Conservation (phyloP, 2,888 invertebrate genomes). For the Phania funesta region DNA sequence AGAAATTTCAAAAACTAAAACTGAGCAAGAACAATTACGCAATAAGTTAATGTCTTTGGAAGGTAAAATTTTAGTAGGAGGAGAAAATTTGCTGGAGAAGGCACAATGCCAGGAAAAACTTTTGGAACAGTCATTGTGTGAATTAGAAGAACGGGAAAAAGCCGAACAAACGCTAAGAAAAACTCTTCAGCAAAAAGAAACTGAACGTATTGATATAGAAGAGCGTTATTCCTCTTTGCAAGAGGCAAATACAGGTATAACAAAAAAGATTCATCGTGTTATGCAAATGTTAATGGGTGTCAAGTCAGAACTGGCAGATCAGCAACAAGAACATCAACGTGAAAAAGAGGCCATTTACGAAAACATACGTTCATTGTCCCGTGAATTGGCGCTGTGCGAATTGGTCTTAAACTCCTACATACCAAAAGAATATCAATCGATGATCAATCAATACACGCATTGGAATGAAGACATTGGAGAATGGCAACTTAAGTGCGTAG, state of each 20-base stretch:
- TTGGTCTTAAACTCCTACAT: slow-evolving; percentile 95
- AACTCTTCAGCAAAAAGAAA: slow-evolving; percentile 93
- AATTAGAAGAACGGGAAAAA: slow-evolving; percentile 88
- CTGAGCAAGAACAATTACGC: slow-evolving; percentile 90
- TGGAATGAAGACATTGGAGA: slow-evolving; percentile 99
- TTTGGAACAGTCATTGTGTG: slow-evolving; percentile 91
- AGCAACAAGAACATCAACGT: slow-evolving; percentile 96
- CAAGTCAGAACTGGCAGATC: slow-evolving; percentile 91
- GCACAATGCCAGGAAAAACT: slow-evolving; percentile 95
- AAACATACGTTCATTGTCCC: slow-evolving; percentile 92
- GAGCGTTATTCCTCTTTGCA: slow-evolving; percentile 96
- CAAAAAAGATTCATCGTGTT: slow-evolving; percentile 94
- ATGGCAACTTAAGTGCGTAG: slow-evolving; percentile 98
- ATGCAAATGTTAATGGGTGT: slow-evolving; percentile 92
- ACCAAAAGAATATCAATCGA: slow-evolving; percentile 94
- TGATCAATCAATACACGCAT: slow-evolving; percentile 94
- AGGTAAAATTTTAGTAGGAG: slow-evolving; percentile 97
- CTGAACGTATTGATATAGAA: slow-evolving; percentile 95
- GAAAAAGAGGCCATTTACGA: slow-evolving; percentile 98
- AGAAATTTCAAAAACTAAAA: slow-evolving; percentile 88
- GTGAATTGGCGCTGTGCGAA: slow-evolving; percentile 95
- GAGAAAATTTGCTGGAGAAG: slow-evolving; percentile 98
- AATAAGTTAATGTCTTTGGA: slow-evolving; percentile 94
- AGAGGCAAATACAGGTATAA: slow-evolving; percentile 96
- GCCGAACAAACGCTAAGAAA: slow-evolving; percentile 91